Percentiles rank a stretch among this genome's conserved stretches.
Evolutionary conservation across 2,797 vertebrate species (phyloP).

Genomic region (Gymnothorax reevesii): DNA sequence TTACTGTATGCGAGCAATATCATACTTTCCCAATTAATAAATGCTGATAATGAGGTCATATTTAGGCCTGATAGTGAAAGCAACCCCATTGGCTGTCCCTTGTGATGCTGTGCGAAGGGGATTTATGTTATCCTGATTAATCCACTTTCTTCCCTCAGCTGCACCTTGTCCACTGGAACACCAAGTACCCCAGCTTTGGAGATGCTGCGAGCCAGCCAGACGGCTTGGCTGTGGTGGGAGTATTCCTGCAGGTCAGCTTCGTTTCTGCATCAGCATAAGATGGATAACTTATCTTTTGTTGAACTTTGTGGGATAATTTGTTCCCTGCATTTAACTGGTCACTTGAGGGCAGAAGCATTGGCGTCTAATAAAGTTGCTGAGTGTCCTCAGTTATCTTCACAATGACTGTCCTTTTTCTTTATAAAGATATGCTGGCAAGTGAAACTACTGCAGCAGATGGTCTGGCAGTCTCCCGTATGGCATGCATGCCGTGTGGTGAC

Average conservation of each 20-base stretch:
- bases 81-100: neutral
- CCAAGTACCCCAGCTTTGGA: constrained; percentile 86
- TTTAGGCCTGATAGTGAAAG: neutral
- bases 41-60: neutral
- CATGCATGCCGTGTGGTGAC: neutral
- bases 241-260: constrained; percentile 85
- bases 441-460: neutral
- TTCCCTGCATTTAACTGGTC: no score
- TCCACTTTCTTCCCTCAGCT: constrained; percentile 72
- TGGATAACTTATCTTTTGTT: neutral
- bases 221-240: constrained; percentile 89
- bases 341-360: no score
- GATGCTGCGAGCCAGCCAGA: constrained; percentile 85
- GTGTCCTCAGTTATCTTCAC: no score
- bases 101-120: neutral
- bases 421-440: neutral
- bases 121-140: constrained; percentile 1
- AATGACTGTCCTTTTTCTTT: neutral
- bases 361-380: no score
- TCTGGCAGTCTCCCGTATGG: neutral
- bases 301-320: neutral
- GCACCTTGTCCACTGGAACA: constrained; percentile 96
- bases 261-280: neutral
- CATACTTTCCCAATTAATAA: no score
- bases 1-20: no score